Evolutionary conservation across 1,140 invertebrate species (phyloP), one percentile per base, ranked within the genome.

Genomic region (Drosophila albomicans): DNA sequence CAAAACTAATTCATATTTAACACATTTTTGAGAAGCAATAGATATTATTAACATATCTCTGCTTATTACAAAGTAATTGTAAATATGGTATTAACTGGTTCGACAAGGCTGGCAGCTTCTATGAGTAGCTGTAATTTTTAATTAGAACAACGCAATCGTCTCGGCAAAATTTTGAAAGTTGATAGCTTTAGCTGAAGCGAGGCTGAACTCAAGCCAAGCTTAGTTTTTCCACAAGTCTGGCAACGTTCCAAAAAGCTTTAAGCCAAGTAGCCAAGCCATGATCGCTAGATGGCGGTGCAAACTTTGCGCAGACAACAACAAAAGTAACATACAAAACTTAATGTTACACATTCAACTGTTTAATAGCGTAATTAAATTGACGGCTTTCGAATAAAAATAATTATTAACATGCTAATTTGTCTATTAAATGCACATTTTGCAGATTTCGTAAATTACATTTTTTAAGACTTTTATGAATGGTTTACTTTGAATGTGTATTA

Each of bases 281-380:
- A 87, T 15, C 51, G 5, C 41, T 54, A 87, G 84, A 78, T 75
- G 84, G 28, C 84, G 80, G 48, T 28, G 63, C 35, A 51, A 52
- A 30, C 41, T 48, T 46, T 28, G 7, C 11, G 11, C 41, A 49
- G 38, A 11, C 51, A 32, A 20, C 32, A n/a, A 15, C 30, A 56
- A 13, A 28, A 30, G 8, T 15, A 16, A 49, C 25, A 3, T 20
- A 41, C 11, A 28, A 51, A 48, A 16, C 46, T 66, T 79, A 70
- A 82, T 67, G 71, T 59, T 69, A 56, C 45, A 64, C 63, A 75
- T 79, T 82, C 66, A 72, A 82, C 51, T 52, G 45, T 67, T 81
- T 78, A 69, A 82, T 35, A 63, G 56, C 56, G 52, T 48, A 38
- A 81, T 75, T 81, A 62, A 59, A 30, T 13, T n/a, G 1, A 32